Conservation (phyloP, 2,113 vertebrate species). For the Ailuropoda melanoleuca region DNA sequence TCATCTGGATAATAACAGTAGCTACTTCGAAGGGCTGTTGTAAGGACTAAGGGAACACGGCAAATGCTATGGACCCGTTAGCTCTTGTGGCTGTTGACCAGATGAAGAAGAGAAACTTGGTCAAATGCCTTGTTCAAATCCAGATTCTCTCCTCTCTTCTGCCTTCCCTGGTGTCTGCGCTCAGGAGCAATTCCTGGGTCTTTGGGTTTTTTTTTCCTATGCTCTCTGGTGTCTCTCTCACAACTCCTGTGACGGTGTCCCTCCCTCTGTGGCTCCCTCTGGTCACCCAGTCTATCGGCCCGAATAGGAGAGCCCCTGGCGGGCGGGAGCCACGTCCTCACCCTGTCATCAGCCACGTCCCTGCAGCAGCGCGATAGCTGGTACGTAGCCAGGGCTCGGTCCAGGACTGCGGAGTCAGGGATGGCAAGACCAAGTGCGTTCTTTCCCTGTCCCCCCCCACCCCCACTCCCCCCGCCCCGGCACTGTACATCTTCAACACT, state of each 20-base stretch:
- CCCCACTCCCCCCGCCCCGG: neutral
- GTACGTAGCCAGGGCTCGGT: accelerated
- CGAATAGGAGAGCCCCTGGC: neutral
- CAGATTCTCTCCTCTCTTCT: neutral
- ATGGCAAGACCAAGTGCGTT: accelerated
- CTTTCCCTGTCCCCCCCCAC: neutral
- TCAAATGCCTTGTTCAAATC: neutral
- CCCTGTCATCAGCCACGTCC: too few relatives aligned
- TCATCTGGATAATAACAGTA: neutral
- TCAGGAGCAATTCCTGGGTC: too few relatives aligned
- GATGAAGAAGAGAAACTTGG: neutral
- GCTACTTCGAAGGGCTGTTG: neutral
- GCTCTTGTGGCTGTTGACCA: neutral
- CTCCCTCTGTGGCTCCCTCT: neutral
- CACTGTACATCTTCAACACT: neutral
- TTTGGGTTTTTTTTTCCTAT: neutral
- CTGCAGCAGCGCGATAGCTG: neutral
- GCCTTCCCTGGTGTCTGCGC: neutral
- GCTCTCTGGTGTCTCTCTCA: neutral
- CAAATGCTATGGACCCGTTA: neutral
- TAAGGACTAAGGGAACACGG: neutral
- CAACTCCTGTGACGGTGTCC: neutral
- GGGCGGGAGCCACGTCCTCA: accelerated
- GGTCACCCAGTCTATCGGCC: neutral
- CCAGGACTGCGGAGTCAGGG: neutral